Conservation (phyloP, 37 sponge, comb jelly and placozoan species). For the Theonella swinhoei region DNA sequence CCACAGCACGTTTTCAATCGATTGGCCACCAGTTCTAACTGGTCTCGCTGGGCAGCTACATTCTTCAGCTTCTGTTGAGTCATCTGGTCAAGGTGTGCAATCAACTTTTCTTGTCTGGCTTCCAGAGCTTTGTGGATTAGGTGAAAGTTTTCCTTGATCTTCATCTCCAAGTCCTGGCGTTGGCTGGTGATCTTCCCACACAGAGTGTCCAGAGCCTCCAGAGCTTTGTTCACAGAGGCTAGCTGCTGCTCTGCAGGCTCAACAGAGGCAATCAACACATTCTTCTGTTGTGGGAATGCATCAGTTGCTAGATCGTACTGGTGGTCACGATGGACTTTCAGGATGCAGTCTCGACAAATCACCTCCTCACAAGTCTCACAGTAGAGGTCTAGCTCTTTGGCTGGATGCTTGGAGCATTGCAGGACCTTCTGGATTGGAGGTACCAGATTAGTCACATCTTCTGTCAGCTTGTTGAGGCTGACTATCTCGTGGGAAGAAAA, state of each 20-base stretch:
- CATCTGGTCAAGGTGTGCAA: not conserved
- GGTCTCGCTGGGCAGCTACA: slow-evolving; percentile 29
- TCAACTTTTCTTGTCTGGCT: slow-evolving; percentile 4
- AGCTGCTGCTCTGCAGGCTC: slow-evolving; percentile 26
- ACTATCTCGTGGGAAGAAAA: slow-evolving; percentile 25
- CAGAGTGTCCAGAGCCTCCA: slow-evolving; percentile 7
- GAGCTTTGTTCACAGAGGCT: slow-evolving; percentile 8
- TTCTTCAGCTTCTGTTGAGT: slow-evolving; percentile 25
- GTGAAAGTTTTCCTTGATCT: slow-evolving; percentile 1
- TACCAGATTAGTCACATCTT: not conserved
- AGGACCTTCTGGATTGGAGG: slow-evolving; percentile 4
- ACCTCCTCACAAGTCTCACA: slow-evolving; percentile 60
- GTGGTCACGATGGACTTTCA: slow-evolving; percentile 34
- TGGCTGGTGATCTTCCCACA: slow-evolving; percentile 15
- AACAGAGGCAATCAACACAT: not conserved
- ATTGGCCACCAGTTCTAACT: slow-evolving; percentile 11
- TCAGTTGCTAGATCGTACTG: slow-evolving; percentile 26
- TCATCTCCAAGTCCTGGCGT: not conserved
- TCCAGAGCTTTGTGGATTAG: slow-evolving; percentile 33
- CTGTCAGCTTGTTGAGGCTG: not conserved
- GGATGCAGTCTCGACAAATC: slow-evolving; percentile 35
- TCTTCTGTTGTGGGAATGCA: slow-evolving; percentile 26
- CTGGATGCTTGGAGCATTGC: slow-evolving; percentile 16
- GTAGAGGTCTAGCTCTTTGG: slow-evolving; percentile 41
- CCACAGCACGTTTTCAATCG: slow-evolving; percentile 28